Base-by-base conservation (phyloP, 2,797 vertebrate species). In the Tinamus major region DNA sequence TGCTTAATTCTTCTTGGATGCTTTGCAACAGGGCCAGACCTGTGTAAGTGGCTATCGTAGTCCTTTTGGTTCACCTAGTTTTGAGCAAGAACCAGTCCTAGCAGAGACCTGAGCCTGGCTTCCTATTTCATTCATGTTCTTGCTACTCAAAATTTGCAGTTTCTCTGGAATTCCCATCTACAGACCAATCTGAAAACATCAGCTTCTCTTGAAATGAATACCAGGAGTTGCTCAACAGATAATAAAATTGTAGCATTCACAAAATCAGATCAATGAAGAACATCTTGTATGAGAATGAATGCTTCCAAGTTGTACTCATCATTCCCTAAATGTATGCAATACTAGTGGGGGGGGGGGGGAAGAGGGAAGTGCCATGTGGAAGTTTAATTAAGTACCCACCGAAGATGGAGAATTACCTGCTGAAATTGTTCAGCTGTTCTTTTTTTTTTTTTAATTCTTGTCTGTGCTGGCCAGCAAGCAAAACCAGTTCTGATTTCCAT, bases 161-260 rank as follows among this genome's bases (percentile, higher is more conserved):
- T 20, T 76, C 77, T 77, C 63, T 82, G 20, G 63, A 84, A 82
- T 70, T 53, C 7, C 26, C 49, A 86, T 64, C 51, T 77, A 92
- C 55, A 85, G 41, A 94, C 87, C 39, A 70, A 74, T 29, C 84
- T 1, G 13, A 87, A 88, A 86, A 90, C 88, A 94, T 2, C 58
- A 77, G 49, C 48, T 90, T 95, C 89, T 89, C 56, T 37, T 33
- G 48, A 92, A 93, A 75, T 48, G n/a, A 92, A 78, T 86, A 90
- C 61, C 61, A 84, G 78, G 89, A 94, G 79, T 81, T 95, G 70
- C 89, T 95, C 92, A 94, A 87, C 91, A 91, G 87, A 94, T 96
- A 53, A 95, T 90, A 91, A 95, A 95, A 93, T 29, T 95, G 95
- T 93, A 90, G 91, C 93, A 95, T 93, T 96, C 94, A 95, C 77